Evolutionary conservation across 1,140 invertebrate species (phyloP).

Genomic region (Drosophila pseudoobscura): DNA sequence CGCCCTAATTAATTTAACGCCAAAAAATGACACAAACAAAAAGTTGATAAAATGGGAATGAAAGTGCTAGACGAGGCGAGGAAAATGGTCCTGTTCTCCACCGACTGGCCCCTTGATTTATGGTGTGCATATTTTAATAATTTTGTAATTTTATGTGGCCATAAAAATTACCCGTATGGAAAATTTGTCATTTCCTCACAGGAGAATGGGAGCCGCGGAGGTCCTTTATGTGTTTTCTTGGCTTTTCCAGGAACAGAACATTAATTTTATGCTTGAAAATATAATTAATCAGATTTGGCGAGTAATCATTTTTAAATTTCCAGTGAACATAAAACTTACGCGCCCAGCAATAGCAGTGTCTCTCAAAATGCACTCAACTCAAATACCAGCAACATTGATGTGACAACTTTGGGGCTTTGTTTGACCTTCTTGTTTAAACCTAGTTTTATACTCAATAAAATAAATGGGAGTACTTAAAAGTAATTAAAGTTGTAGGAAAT

Average conservation of each 20-base stretch:
- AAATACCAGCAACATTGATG: no score
- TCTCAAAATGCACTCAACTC: slow-evolving; percentile 26
- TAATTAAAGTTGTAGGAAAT: no score
- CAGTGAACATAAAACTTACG: slow-evolving; percentile 20
- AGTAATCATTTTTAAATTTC: slow-evolving; percentile 13
- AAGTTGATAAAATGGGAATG: slow-evolving; percentile 54
- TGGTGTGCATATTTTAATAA: slow-evolving; percentile 36
- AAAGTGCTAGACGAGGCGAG: slow-evolving; percentile 46
- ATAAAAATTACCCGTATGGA: slow-evolving; percentile 57
- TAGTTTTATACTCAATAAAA: no score
- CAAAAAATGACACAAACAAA: slow-evolving; percentile 55
- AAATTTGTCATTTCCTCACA: slow-evolving; percentile 36
- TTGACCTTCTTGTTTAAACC: no score
- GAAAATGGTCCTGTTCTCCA: slow-evolving; percentile 43
- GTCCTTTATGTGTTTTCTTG: background rate
- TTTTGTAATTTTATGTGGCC: slow-evolving; percentile 51
- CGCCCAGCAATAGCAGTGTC: slow-evolving; percentile 1
- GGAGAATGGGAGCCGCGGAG: background rate
- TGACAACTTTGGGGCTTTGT: no score
- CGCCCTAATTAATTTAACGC: slow-evolving; percentile 71
- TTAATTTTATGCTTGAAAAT: slow-evolving; percentile 16
- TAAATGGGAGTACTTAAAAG: no score
- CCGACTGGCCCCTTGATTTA: slow-evolving; percentile 37
- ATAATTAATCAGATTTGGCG: slow-evolving; percentile 7
- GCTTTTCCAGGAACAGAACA: background rate